These are phyloP conservation scores for Limonius californicus DNA, from an alignment of 1,140 invertebrate species.

Conservation along the genomic window DNA sequence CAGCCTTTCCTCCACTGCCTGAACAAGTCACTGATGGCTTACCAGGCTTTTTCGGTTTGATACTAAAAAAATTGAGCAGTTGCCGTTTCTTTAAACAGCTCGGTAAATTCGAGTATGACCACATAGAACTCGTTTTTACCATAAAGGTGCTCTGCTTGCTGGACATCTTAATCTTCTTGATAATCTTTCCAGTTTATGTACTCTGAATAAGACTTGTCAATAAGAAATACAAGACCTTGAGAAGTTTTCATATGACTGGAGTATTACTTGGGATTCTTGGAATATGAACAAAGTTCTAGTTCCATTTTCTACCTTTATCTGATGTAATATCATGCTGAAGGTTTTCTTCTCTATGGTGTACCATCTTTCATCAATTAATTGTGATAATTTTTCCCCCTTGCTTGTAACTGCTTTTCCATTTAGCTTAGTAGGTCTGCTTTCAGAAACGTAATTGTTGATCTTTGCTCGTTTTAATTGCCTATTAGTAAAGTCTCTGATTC, in stretches of 20 bases:
- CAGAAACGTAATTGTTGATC: too few relatives aligned
- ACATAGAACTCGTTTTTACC: constrained; percentile 83
- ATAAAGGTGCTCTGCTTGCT: constrained; percentile 72
- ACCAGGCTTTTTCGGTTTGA: too few relatives aligned
- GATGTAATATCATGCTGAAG: background rate
- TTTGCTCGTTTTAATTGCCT: too few relatives aligned
- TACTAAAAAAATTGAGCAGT: constrained; percentile 99
- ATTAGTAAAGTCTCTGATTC: too few relatives aligned
- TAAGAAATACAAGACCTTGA: constrained; percentile 77
- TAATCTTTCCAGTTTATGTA: constrained; percentile 89
- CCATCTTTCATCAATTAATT: too few relatives aligned
- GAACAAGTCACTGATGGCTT: too few relatives aligned
- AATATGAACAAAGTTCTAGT: constrained; percentile 78
- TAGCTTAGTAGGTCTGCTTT: too few relatives aligned
- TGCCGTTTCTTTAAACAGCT: constrained; percentile 95
- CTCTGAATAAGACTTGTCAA: constrained; percentile 62
- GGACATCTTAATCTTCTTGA: constrained; percentile 74
- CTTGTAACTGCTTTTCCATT: too few relatives aligned
- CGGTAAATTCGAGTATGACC: constrained; percentile 92
- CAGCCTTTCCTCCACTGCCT: too few relatives aligned
- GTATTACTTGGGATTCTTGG: constrained; percentile 97
- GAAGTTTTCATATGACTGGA: constrained; percentile 77
- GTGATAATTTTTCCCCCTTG: too few relatives aligned
- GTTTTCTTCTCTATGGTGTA: too few relatives aligned
- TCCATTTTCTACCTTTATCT: constrained; percentile 23